These are phyloP conservation scores for Gadus macrocephalus DNA, from an alignment of 2,113 vertebrate genomes.

Conservation along the genomic window DNA sequence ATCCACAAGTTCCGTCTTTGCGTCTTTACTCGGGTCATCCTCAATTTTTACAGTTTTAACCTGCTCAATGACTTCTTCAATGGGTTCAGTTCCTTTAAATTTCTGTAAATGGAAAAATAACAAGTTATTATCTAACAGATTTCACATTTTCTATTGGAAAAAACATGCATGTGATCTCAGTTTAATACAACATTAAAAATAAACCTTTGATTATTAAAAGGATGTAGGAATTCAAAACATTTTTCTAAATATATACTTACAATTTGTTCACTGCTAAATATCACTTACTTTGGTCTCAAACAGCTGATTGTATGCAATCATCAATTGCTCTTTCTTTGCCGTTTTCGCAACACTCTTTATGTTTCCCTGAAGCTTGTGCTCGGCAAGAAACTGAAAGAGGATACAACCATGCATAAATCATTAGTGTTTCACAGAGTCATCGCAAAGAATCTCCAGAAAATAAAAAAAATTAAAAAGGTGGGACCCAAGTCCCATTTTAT, in stretches of 20 bases:
- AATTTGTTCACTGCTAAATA: neutral
- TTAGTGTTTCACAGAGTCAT: neutral
- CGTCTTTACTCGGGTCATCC: slow-evolving; percentile 77
- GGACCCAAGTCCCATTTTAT: too few species aligned
- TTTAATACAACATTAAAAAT: neutral
- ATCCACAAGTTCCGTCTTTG: slow-evolving; percentile 72
- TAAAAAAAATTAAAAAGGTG: neutral
- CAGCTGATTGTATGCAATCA: slow-evolving; percentile 85
- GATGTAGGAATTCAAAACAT: neutral
- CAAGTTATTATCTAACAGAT: neutral
- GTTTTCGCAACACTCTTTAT: slow-evolving; percentile 94
- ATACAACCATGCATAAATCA: neutral
- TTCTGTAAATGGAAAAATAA: slow-evolving; percentile 62
- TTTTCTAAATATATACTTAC: neutral
- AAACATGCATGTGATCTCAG: too few species aligned
- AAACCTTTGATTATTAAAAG: neutral
- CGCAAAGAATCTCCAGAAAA: neutral
- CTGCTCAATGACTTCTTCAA: slow-evolving; percentile 74
- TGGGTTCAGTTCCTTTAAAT: slow-evolving; percentile 85
- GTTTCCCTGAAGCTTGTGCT: slow-evolving; percentile 90
- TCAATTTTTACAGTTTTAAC: slow-evolving; percentile 81
- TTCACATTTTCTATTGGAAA: too few species aligned
- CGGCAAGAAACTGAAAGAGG: slow-evolving; percentile 83
- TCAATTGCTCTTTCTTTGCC: slow-evolving; percentile 90
- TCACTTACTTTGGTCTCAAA: slow-evolving; percentile 85